Conservation (phyloP, 2,113 vertebrate species). For the Ochotona princeps region DNA sequence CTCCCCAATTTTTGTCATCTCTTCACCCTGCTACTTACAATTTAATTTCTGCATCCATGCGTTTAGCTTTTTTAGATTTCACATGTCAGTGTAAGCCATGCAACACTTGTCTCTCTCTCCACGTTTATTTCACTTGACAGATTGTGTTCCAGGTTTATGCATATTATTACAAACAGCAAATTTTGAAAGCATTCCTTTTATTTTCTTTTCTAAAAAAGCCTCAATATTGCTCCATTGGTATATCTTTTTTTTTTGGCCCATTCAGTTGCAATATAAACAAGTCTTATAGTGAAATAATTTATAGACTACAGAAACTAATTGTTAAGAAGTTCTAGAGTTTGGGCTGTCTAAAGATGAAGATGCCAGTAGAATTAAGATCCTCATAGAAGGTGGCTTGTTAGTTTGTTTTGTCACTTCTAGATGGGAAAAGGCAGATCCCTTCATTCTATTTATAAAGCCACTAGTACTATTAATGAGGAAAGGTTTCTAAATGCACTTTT, state of each 20-base stretch:
- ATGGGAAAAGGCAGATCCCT: not conserved
- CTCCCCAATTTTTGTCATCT: not conserved
- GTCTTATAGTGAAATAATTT: not conserved
- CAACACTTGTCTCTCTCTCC: not conserved
- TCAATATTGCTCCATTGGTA: not conserved
- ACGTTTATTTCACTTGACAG: not conserved
- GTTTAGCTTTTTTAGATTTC: not conserved
- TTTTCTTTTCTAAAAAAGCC: not conserved
- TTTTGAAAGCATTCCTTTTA: not conserved
- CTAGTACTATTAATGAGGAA: not conserved
- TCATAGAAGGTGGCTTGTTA: not conserved
- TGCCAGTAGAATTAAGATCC: not conserved
- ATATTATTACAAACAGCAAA: not conserved
- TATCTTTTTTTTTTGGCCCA: not conserved
- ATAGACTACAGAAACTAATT: not conserved
- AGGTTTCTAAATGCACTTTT: not conserved
- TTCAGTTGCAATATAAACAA: not conserved
- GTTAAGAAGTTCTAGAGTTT: not conserved
- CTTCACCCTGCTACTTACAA: not conserved
- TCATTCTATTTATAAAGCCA: not conserved
- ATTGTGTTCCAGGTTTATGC: not conserved
- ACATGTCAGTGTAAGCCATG: not conserved
- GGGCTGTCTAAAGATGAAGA: not conserved
- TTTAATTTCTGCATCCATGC: no score
- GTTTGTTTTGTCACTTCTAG: not conserved